Conservation (phyloP, 30 jellyfish, hydroid and myxozoan species). For the Rhopilema esculentum region DNA sequence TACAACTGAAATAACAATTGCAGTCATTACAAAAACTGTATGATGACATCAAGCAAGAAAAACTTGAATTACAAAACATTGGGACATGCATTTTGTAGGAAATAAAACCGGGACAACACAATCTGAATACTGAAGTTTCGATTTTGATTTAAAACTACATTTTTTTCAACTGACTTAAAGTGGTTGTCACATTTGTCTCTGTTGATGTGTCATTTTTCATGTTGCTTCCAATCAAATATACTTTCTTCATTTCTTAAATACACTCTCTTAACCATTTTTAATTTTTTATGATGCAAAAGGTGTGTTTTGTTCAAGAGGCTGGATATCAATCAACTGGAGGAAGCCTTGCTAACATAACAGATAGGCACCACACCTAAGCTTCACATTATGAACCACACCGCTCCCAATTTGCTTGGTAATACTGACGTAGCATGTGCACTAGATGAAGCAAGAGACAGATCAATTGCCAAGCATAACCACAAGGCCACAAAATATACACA, state of each 20-base stretch:
- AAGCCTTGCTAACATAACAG: constrained; percentile 20
- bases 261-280: background rate
- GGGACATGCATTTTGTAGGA: background rate
- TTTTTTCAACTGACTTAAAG: background rate
- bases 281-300: constrained; percentile 27
- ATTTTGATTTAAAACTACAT: background rate
- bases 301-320: constrained; percentile 23
- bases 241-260: background rate
- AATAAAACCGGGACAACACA: background rate
- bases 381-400: constrained; percentile 10
- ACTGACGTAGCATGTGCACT: constrained; percentile 22
- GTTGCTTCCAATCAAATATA: background rate
- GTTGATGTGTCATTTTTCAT: background rate
- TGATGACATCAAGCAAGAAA: no score
- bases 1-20: no score
- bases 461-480: background rate
- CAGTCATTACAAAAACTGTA: no score
- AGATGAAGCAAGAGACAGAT: constrained; percentile 5
- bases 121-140: background rate
- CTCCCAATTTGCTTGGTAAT: constrained; percentile 1
- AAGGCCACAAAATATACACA: background rate
- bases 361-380: constrained; percentile 23
- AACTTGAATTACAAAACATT: no score
- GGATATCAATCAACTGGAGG: constrained; percentile 34
- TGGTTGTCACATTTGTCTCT: background rate